Percentiles rank a stretch among this genome's conserved stretches.
phyloP scores from a whole-genome alignment of 2,888 invertebrate genomes.

The Drosophila paramelanica region DNA sequence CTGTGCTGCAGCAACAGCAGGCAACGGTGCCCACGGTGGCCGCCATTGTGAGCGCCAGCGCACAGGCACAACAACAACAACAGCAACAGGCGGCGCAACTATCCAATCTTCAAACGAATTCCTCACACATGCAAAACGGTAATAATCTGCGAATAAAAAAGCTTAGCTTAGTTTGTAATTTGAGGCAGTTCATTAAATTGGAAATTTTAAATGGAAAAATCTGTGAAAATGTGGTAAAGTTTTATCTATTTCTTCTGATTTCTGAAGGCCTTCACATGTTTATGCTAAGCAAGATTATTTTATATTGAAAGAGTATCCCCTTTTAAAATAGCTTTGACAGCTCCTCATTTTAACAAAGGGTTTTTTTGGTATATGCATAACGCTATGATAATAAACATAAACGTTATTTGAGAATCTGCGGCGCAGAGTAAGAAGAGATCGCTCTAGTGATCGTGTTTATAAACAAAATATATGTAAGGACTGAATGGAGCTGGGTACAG shows the following conservation, averaged over 20 bases:
- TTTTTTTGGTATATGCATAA: no score
- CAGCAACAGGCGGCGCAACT: slow-evolving; percentile 75
- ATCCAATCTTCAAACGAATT: slow-evolving; percentile 85
- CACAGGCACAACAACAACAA: slow-evolving; percentile 57
- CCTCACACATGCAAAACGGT: slow-evolving; percentile 84
- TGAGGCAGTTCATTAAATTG: not conserved
- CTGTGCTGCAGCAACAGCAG: slow-evolving; percentile 74
- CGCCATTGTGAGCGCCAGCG: slow-evolving; percentile 78
- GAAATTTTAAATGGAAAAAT: not conserved
- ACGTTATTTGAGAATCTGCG: not conserved
- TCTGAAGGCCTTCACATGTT: no score
- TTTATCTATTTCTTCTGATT: no score
- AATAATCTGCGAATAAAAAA: slow-evolving; percentile 10
- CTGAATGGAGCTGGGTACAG: not conserved
- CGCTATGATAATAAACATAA: not conserved
- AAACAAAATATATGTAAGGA: not conserved
- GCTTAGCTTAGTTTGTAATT: not conserved
- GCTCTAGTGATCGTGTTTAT: not conserved
- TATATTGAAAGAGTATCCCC: no score
- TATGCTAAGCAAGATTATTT: no score
- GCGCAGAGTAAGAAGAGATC: not conserved
- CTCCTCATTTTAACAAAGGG: no score
- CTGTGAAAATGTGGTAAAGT: no score
- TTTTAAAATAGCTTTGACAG: no score
- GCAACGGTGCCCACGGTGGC: slow-evolving; percentile 79